Evolutionary conservation across 2,113 vertebrate genomes (phyloP).

Genomic region (Caranx melampygus): DNA sequence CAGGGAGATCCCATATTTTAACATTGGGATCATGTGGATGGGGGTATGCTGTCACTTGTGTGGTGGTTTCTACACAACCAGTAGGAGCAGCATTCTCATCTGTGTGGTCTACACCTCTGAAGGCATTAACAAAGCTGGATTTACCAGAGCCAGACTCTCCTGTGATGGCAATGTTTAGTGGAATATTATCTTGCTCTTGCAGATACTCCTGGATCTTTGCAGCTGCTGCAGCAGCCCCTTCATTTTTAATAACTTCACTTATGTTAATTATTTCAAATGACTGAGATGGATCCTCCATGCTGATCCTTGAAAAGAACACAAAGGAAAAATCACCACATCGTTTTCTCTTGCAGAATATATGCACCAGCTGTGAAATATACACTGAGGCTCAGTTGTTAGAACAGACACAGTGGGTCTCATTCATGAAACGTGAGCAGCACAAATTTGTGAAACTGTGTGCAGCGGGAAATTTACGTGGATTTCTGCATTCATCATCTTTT

Average conservation of each 20-base stretch:
- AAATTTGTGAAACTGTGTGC: no score
- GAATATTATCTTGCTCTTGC: not conserved
- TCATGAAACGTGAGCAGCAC: no score
- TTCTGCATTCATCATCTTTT: no score
- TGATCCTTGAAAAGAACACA: not conserved
- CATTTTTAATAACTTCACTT: not conserved
- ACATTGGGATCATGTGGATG: constrained; percentile 45
- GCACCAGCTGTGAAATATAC: no score
- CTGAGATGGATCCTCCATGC: constrained; percentile 1
- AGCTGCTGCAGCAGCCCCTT: not conserved
- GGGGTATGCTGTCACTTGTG: not conserved
- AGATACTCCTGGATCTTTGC: not conserved
- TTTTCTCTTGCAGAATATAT: no score
- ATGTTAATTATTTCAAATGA: not conserved
- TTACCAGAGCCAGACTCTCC: constrained; percentile 40
- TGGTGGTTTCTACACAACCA: constrained; percentile 28
- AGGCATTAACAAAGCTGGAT: constrained; percentile 45
- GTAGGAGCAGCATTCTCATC: constrained; percentile 28
- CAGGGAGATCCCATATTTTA: constrained; percentile 52
- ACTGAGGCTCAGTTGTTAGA: no score
- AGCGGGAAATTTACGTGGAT: no score
- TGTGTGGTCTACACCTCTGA: not conserved
- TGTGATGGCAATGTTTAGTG: constrained; percentile 18
- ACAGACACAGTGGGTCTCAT: no score
- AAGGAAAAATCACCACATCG: no score